Evolutionary conservation across 2,888 invertebrate species (phyloP), one percentile per base, ranked within the genome.

Genomic region (Stomorhina lunata): DNA sequence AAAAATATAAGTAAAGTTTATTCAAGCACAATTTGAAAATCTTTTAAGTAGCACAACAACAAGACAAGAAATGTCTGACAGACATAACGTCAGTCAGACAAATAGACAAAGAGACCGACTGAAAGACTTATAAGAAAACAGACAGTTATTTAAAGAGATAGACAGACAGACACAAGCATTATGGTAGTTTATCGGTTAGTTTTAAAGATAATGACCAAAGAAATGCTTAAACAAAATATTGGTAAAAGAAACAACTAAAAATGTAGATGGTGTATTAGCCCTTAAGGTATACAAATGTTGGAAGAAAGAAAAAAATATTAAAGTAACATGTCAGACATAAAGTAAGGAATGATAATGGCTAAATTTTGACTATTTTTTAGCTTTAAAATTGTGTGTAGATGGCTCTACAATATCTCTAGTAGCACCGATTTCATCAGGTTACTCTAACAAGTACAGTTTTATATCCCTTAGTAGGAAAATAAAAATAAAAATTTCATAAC

Each of bases 11-110:
- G 55, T 63, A 69, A 73, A 59, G 75, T 75, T 75, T 75, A 79
- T 82, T 82, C 75, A 71, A 75, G 82, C 73, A 73, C 82, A 68
- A 79, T 79, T 65, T 75, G 17, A 73, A 81, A 78, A 78, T 82
- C 78, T 75, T 65, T 69, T 78, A 82, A 69, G 69, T 78, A 78
- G 78, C 72, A 66, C 76, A 77, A 63, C 77, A 59, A 40, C 0
- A 57, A 72, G 65, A 72, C 50, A 66, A 73, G 50, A 59, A 79
- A 57, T 72, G 78, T 57, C 65, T 65, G 78, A 37, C 78, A 72
- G 71, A 55, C 63, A n/a, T n/a, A n/a, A n/a, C n/a, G n/a, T n/a
- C n/a, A 37, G 63, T 48, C 45, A 59, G 48, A 43, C 55, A 61
- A 34, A 63, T 25, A 63, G 9, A 53, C 29, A 34, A 10, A 32